Evolutionary conservation across 2,797 vertebrate species (phyloP).

Genomic region (Glyptemys insculpta): DNA sequence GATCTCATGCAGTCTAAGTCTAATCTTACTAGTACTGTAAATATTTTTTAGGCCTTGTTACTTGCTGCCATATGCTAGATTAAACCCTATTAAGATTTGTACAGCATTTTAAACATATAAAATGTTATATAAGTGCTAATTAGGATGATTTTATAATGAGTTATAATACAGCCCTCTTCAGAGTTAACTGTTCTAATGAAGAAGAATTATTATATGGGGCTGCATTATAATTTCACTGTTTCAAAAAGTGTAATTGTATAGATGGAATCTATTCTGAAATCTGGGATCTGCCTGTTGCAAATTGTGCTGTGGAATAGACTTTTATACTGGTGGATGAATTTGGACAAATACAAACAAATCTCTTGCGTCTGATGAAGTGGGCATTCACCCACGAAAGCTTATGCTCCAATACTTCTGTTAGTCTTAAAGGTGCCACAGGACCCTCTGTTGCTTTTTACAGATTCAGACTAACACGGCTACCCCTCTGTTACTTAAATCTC

Average conservation of each 20-base stretch:
- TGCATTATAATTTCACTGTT: neutral
- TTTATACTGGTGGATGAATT: neutral
- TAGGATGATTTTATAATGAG: neutral
- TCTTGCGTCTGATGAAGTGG: neutral
- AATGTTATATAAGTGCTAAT: neutral
- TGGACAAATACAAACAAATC: neutral
- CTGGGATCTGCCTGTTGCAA: neutral
- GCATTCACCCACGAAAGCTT: too few relatives aligned
- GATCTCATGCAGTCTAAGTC: neutral
- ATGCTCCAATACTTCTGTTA: too few relatives aligned
- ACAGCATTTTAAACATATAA: neutral
- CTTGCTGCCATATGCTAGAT: neutral
- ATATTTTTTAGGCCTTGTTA: neutral
- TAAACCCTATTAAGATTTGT: neutral
- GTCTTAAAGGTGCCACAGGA: too few relatives aligned
- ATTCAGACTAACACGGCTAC: too few relatives aligned
- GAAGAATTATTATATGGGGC: neutral
- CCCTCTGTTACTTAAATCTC: neutral
- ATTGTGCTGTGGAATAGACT: neutral
- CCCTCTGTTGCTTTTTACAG: too few relatives aligned
- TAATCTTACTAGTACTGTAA: neutral
- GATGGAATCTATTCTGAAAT: neutral
- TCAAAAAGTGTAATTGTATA: neutral
- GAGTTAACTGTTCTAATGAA: neutral
- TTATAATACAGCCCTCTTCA: neutral